Evolutionary conservation across 2,888 invertebrate genomes (phyloP).

Genomic region (Gastracanthus pulcherrimus): DNA sequence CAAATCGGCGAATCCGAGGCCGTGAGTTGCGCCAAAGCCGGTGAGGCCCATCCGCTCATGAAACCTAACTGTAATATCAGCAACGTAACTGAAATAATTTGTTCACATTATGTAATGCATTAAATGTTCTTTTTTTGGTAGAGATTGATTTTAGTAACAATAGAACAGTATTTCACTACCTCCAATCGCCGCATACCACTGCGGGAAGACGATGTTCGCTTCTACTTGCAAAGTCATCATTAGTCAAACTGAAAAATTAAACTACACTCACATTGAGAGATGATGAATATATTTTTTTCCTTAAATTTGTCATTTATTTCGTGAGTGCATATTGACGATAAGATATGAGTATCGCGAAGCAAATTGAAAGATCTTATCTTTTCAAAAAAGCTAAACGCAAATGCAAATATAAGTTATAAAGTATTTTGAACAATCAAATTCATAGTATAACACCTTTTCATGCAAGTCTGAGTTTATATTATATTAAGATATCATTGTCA

Average conservation of each 20-base stretch:
- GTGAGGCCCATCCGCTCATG: constrained; percentile 66
- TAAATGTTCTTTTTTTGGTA: constrained; percentile 50
- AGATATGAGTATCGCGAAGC: not conserved
- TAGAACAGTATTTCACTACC: constrained; percentile 26
- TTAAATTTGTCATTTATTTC: not conserved
- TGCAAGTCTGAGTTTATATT: too few species aligned
- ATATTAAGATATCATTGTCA: too few species aligned
- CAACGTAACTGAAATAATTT: constrained; percentile 60
- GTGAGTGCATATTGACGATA: not conserved
- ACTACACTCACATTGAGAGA: too few species aligned
- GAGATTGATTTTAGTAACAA: not conserved
- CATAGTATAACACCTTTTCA: too few species aligned
- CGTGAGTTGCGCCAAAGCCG: constrained; percentile 63
- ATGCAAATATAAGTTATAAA: not conserved
- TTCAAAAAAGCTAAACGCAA: not conserved
- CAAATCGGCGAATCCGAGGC: constrained; percentile 58
- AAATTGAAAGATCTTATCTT: not conserved
- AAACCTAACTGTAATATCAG: constrained; percentile 64
- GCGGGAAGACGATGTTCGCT: constrained; percentile 23
- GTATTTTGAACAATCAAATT: too few species aligned
- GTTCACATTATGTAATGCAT: constrained; percentile 60
- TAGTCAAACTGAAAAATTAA: constrained; percentile 1
- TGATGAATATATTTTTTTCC: not conserved
- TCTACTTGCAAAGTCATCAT: constrained; percentile 48
- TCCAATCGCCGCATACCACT: constrained; percentile 50